Evolutionary conservation across 2,113 vertebrate genomes (phyloP).

Genomic region (Sylvicapra grimmia): DNA sequence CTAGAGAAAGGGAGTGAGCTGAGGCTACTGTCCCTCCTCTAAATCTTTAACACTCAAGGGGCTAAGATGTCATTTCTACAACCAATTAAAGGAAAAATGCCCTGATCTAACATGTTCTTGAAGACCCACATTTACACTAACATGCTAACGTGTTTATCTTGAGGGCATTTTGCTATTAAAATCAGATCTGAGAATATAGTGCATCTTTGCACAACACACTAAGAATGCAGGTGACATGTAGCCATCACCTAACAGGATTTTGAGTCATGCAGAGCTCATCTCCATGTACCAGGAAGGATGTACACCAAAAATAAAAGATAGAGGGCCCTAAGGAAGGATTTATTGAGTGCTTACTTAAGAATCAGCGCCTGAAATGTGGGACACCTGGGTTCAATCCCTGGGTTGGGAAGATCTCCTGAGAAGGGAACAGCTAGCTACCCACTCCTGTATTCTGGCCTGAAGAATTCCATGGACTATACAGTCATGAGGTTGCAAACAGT

Average conservation of each 20-base stretch:
- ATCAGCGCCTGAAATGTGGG: rapidly evolving
- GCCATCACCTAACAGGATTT: background rate
- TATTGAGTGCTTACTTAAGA: background rate
- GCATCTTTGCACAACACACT: background rate
- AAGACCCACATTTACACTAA: background rate
- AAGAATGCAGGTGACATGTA: background rate
- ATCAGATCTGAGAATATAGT: background rate
- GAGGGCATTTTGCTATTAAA: background rate
- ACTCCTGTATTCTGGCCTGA: background rate
- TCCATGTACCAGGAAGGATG: background rate
- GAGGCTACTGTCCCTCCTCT: background rate
- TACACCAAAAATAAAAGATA: background rate
- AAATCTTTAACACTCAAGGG: background rate
- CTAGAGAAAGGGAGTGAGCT: background rate
- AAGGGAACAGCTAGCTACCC: background rate
- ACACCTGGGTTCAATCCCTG: background rate
- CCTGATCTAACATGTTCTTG: background rate
- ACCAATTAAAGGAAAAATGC: background rate
- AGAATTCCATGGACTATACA: background rate
- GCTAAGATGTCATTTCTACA: background rate
- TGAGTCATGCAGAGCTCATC: background rate
- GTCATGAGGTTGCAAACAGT: background rate
- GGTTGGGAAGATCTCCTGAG: background rate
- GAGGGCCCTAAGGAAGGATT: background rate
- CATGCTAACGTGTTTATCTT: background rate